phyloP scores from a whole-genome alignment of 2,113 vertebrate species.

The Poecilia latipinna region DNA sequence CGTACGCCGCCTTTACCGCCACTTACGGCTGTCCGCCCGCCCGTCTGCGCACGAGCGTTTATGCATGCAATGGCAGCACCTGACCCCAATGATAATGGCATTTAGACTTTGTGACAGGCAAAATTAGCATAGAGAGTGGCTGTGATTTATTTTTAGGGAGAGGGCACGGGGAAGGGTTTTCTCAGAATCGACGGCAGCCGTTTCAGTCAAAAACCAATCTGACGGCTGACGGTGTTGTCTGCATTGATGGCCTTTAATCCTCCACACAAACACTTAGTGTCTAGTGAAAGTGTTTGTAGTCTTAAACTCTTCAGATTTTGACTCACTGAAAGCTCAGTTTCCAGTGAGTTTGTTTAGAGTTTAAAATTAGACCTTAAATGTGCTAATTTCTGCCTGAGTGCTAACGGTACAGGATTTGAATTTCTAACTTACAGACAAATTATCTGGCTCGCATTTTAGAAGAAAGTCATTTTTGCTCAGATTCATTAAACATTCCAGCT shows the following conservation, averaged over 20 bases:
- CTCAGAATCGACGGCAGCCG: constrained; percentile 27
- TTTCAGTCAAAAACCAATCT: constrained; percentile 3
- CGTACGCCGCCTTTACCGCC: not conserved
- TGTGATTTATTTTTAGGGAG: constrained; percentile 43
- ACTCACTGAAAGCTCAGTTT: too few species aligned
- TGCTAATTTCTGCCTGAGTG: too few species aligned
- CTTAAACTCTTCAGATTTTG: not conserved
- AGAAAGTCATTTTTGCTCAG: too few species aligned
- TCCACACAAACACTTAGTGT: not conserved
- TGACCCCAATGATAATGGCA: constrained; percentile 62
- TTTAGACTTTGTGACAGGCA: constrained; percentile 57
- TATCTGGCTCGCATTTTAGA: too few species aligned
- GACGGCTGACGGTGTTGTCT: not conserved
- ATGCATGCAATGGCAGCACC: constrained; percentile 30
- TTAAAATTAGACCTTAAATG: too few species aligned
- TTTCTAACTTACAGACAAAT: too few species aligned
- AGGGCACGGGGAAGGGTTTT: constrained; percentile 24
- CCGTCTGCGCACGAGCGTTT: constrained; percentile 1
- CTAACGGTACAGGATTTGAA: too few species aligned
- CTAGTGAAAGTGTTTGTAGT: not conserved
- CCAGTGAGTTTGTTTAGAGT: too few species aligned
- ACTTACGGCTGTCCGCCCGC: not conserved
- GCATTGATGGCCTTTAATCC: constrained; percentile 1
- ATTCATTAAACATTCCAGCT: too few species aligned
- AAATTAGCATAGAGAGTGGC: constrained; percentile 75